Percentiles rank a stretch among this genome's conserved stretches.
These are phyloP conservation scores for Oreohelix idahoensis DNA, from an alignment of 1,140 invertebrate species.

Conservation along the genomic window DNA sequence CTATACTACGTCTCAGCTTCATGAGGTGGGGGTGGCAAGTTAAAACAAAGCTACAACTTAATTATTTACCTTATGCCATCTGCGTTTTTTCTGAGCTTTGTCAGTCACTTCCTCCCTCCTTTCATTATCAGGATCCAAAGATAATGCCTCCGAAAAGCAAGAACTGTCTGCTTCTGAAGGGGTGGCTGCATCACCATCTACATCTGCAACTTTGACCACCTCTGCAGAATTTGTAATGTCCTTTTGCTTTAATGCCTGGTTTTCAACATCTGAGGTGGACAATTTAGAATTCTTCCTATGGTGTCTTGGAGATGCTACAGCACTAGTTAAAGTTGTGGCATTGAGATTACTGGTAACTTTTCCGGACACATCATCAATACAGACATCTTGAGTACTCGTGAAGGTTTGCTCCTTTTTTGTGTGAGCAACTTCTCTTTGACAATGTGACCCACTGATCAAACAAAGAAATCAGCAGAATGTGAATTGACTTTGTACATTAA, in stretches of 20 bases:
- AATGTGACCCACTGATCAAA: background rate
- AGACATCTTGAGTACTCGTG: background rate
- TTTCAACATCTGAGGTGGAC: background rate
- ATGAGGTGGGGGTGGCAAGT: too few relatives aligned
- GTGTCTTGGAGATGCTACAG: background rate
- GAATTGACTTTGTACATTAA: too few relatives aligned
- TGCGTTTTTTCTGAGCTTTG: background rate
- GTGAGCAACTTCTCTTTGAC: background rate
- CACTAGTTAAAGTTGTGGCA: background rate
- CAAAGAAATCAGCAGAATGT: too few relatives aligned
- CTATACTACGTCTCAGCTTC: too few relatives aligned
- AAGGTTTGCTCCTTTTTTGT: background rate
- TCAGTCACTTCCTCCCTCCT: background rate
- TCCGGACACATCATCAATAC: background rate
- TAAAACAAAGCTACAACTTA: too few relatives aligned
- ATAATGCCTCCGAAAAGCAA: conserved; percentile 1
- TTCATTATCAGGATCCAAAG: conserved; percentile 12
- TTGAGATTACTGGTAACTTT: background rate
- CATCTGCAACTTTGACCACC: background rate
- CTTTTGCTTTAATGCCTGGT: background rate
- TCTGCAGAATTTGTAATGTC: background rate
- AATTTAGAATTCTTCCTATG: background rate
- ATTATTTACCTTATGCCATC: background rate
- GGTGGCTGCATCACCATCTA: background rate
- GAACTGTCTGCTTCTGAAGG: conserved; percentile 8